Conservation (phyloP, 2,888 invertebrate species). For the Pogonocherus hispidulus region DNA sequence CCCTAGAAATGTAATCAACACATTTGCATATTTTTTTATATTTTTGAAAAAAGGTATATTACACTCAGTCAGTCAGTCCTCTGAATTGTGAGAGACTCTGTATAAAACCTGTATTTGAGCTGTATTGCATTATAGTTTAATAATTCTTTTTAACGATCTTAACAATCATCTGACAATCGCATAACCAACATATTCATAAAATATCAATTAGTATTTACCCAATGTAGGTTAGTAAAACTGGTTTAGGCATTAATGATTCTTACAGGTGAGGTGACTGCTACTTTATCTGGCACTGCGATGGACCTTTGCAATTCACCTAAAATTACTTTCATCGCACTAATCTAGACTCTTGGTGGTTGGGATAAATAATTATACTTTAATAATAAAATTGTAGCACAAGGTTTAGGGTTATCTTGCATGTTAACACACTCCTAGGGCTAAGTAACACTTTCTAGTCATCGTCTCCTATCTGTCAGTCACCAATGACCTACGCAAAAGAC, state of each 20-base stretch:
- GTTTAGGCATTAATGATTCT: conserved; percentile 57
- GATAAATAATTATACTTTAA: conserved; percentile 29
- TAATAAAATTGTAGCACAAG: conserved; percentile 57
- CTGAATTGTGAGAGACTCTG: too few species aligned
- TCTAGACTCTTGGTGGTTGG: conserved; percentile 63
- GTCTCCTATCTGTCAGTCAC: conserved; percentile 39
- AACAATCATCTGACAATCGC: conserved; percentile 21
- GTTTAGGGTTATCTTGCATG: conserved; percentile 60
- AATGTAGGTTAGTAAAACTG: conserved; percentile 31
- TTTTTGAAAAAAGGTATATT: too few species aligned
- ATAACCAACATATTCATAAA: conserved; percentile 12
- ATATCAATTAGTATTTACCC: neutral
- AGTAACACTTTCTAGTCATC: conserved; percentile 55
- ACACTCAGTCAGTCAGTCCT: too few species aligned
- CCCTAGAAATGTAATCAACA: too few species aligned
- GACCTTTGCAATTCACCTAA: conserved; percentile 53
- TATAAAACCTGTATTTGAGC: too few species aligned
- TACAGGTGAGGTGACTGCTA: conserved; percentile 59
- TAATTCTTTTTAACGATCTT: too few species aligned
- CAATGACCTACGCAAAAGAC: conserved; percentile 71
- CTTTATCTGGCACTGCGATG: conserved; percentile 54
- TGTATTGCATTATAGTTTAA: too few species aligned
- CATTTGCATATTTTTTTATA: too few species aligned
- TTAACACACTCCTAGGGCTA: conserved; percentile 25
- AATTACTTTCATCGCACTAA: conserved; percentile 39